Percentiles rank a stretch among this genome's conserved stretches.
Conservation (phyloP, 2,888 invertebrate species). For the Malachius bipustulatus region DNA sequence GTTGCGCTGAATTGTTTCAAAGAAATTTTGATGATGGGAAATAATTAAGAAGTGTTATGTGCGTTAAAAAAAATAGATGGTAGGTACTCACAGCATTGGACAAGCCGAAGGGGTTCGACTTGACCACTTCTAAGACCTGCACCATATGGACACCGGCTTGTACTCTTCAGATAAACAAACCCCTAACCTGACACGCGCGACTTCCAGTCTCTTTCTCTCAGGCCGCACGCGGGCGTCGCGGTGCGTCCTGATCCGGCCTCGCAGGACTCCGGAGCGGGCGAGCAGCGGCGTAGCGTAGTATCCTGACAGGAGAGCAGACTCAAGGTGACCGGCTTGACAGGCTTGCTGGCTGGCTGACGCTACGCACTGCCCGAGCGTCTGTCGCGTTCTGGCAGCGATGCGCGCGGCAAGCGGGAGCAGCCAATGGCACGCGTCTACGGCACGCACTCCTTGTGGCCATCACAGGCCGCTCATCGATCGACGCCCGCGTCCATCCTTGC, state of each 20-base stretch:
- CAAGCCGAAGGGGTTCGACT: constrained; percentile 67
- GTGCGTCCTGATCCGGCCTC: not conserved
- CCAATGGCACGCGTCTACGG: constrained; percentile 34
- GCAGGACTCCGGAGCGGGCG: not conserved
- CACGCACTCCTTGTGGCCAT: constrained; percentile 37
- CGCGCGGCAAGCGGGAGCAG: constrained; percentile 26
- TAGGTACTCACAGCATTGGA: constrained; percentile 65
- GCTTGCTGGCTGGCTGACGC: constrained; percentile 21
- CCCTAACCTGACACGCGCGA: constrained; percentile 1
- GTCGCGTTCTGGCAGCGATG: constrained; percentile 28
- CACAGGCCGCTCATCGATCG: constrained; percentile 35
- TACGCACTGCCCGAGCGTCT: constrained; percentile 29
- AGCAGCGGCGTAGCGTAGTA: too few species aligned
- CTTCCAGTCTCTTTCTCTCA: constrained; percentile 5
- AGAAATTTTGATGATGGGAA: too few species aligned
- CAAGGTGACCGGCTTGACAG: constrained; percentile 8
- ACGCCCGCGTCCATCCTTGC: constrained; percentile 12
- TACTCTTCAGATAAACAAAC: constrained; percentile 7
- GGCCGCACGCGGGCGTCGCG: constrained; percentile 2
- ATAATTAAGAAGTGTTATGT: too few species aligned
- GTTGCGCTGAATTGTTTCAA: too few species aligned
- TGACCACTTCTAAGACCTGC: constrained; percentile 69
- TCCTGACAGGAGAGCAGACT: constrained; percentile 11
- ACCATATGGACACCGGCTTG: constrained; percentile 49
- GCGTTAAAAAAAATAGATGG: too few species aligned